Evolutionary conservation across 1,140 invertebrate species (phyloP), one percentile per base, ranked within the genome.

Genomic region (Delia radicum): DNA sequence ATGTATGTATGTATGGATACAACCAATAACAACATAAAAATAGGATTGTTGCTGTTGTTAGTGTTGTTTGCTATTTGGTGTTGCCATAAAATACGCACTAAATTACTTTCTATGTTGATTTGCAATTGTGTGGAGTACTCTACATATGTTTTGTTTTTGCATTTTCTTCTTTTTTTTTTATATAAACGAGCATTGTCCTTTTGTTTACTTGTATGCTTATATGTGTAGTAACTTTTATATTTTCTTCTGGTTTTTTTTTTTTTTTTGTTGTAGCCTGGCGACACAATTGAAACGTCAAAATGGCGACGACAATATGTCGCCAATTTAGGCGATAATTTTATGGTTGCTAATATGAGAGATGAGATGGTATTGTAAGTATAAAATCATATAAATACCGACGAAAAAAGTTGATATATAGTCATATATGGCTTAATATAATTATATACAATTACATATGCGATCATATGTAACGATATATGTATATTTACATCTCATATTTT

Each of bases 301-400:
- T 83, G 81, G 81, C 81, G 81, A 80, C 81, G 81, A 79, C 81
- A 83, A 83, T 83, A 81, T 83, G 81, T 81, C 81, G 81, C 81
- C 81, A 76, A 67, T 67, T 67, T 67, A 67, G 63, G 63, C 63
- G 27, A 33, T 33, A 33, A 18, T 33, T 29, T 67, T 67, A 33
- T 67, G 27, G 63, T 28, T 67, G 63, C 31, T 67, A 33, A n/a
- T n/a, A 29, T 67, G 27, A 8, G n/a, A 21, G 48, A 55, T 55
- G 48, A 21, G 48, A 55, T 42, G 37, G n/a, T 55, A 8, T 10
- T 55, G 21, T 8, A 8, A 15, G 12, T 15, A 10, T 10, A 42
- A 8, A 1, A 13, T 42, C n/a, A n/a, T n/a, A n/a, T n/a, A n/a
- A n/a, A n/a, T n/a, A n/a, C n/a, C n/a, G n/a, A n/a, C n/a, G n/a